Evolutionary conservation across 2,888 invertebrate species (phyloP), one percentile per base, ranked within the genome.

Genomic region (Cancer borealis): DNA sequence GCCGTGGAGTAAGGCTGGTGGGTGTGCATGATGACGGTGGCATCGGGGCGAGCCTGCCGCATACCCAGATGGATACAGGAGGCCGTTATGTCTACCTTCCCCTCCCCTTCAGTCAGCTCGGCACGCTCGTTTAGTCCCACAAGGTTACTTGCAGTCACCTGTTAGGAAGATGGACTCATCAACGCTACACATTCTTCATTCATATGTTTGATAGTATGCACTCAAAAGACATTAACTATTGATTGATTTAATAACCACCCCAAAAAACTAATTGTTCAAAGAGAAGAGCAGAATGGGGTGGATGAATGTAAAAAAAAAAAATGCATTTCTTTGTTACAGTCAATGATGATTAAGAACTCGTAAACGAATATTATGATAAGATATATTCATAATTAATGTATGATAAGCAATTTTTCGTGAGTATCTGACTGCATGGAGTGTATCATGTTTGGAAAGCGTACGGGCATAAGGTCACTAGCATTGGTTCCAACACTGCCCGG

Each of bases 1-100:
- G 96, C 93, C 1, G 96, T 96, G 47, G 96, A 95, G 93, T 96
- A 96, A 39, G 96, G 96, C 93, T 95, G 94, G 93, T 96, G 96
- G 10, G 96, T 95, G 88, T 96, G 96, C 95, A 96, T 95, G 84
- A 96, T 93, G n/a, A 95, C 95, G 39, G 88, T 95, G 21, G 95
- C 95, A 79, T 95, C 95, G 0, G 96, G 91, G 1, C 95, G 92
- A 17, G 91, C 60, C 5, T 91, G 12, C 73, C 96, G 96, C 49
- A 96, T 95, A 87, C 96, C 96, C 26, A 92, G 91, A 54, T 96
- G 96, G 54, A 96, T 96, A 88, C 95, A 95, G 12, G 95, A 88
- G 45, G 96, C 96, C 12, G 96, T 93, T 0, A 92, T 89, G 87
- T 96, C 96, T 5, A 96, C 94, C 21, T 94, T 21, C 3, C 96